Base-by-base conservation (phyloP, 2,888 invertebrate species). In the Eudemis profundana region DNA sequence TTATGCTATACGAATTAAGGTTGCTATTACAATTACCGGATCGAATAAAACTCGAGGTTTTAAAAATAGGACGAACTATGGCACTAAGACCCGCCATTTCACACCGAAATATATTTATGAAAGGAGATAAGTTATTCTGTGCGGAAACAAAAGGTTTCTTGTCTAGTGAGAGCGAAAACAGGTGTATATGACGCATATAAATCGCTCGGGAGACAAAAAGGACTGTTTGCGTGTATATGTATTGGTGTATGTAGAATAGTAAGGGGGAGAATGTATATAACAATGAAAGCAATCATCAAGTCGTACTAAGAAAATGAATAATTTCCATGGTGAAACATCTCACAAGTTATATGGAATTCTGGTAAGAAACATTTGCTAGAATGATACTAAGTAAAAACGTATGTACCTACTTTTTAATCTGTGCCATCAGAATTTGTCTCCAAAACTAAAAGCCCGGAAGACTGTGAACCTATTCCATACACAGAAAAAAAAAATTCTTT, bases 51-150 rank as follows among this genome's bases (percentile, higher is more conserved):
- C 7, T n/a, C 4, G 38, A 53, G 53, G 40, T 49, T 49, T 5
- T 14, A 7, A n/a, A 4, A 5, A 23, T 23, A 15, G 17, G 38
- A 7, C n/a, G n/a, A 29, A 38, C 17, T 19, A 46, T 38, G 14
- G 33, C 42, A 36, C 47, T 54, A 17, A 36, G 42, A 33, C 36
- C n/a, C 14, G 23, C 36, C 27, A 36, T 15, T 51, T 40, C 27
- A 4, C 59, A 59, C 46, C 10, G n/a, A 21, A 23, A 53, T 36
- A 62, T 17, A 27, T 44, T 51, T n/a, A 49, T 27, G 40, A 38
- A 46, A 1, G 10, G 14, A 23, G 44, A 53, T 46, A 46, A 57
- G 29, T 46, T 33, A 33, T 46, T 33, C 50, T 50, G 29, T 15
- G 10, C 29, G 14, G 46, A 10, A 47, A 59, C 21, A 29, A 57